Base-by-base conservation (phyloP, 2,888 invertebrate genomes). In the Crossocerus cetratus region DNA sequence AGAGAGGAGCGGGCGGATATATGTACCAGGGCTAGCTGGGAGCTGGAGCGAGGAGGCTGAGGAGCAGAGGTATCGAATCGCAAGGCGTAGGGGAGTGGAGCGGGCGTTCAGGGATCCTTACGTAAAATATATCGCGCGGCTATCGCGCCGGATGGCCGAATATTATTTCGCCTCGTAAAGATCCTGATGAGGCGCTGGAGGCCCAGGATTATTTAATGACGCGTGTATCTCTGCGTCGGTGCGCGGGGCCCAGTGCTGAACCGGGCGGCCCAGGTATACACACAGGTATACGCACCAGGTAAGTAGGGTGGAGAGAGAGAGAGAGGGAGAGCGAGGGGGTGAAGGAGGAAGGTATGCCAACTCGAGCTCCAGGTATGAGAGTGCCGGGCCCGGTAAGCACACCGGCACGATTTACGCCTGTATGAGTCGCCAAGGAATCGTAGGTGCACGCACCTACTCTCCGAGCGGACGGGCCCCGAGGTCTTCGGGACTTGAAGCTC, bases 171-270 rank as follows among this genome's bases (percentile, higher is more conserved):
- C 82, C 85, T 86, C 87, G 84, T 86, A 87, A 86, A 86, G 84
- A 85, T 87, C 85, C 86, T 88, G 87, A 88, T 88, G 88, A 88
- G 86, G 84, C 82, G 82, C 83, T 32, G 32, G 32, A 11, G 81
- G 80, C 23, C 79, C 76, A 69, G 83, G 85, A 86, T 87, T 89
- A 87, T 88, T 88, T 89, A 88, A 89, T 88, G 87, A 85, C 82
- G 84, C 81, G 83, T 83, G 69, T 80, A 80, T 82, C 77, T 81
- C 61, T 65, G 45, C 63, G 72, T 73, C 67, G 74, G 64, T 78
- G 74, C 74, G 71, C 80, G 81, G 80, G 77, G 79, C 77, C 76
- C 49, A 49, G 49, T 49, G n/a, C 8, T 32, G 32, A 32, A 11
- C 11, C 32, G 32, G 32, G 32, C 74, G 77, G 81, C 77, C 71